Evolutionary conservation across 2,888 invertebrate genomes (phyloP).

Genomic region (Germaria angustata): DNA sequence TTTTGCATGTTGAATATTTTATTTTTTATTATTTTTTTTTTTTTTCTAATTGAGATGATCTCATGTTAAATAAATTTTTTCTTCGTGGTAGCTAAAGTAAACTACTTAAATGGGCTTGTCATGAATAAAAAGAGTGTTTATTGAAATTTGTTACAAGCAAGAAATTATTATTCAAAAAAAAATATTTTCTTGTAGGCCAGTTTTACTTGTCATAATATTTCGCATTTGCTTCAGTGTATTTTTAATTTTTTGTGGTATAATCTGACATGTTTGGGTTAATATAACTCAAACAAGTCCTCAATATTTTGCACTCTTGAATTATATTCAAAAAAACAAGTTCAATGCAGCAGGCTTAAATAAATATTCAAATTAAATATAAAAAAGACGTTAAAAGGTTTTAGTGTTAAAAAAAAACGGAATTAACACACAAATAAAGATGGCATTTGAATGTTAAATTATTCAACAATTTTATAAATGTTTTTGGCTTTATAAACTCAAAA

Average conservation of each 20-base stretch:
- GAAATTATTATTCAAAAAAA: too few species aligned
- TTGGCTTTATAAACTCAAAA: background rate
- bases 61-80: background rate
- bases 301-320: background rate
- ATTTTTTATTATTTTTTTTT: background rate
- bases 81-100: background rate
- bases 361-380: background rate
- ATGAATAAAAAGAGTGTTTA: background rate
- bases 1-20: background rate
- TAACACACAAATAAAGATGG: conserved; percentile 11
- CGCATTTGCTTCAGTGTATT: background rate
- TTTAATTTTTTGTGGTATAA: background rate
- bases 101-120: conserved; percentile 7
- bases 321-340: conserved; percentile 44
- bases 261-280: conserved; percentile 49
- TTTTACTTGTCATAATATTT: background rate
- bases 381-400: background rate
- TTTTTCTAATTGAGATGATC: background rate
- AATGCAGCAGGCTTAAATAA: conserved; percentile 33
- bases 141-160: background rate
- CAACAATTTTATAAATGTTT: background rate
- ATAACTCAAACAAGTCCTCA: background rate
- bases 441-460: conserved; percentile 43
- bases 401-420: background rate
- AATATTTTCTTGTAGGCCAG: background rate